Base-by-base conservation (phyloP, 2,888 invertebrate genomes). In the Perdita meconis region DNA sequence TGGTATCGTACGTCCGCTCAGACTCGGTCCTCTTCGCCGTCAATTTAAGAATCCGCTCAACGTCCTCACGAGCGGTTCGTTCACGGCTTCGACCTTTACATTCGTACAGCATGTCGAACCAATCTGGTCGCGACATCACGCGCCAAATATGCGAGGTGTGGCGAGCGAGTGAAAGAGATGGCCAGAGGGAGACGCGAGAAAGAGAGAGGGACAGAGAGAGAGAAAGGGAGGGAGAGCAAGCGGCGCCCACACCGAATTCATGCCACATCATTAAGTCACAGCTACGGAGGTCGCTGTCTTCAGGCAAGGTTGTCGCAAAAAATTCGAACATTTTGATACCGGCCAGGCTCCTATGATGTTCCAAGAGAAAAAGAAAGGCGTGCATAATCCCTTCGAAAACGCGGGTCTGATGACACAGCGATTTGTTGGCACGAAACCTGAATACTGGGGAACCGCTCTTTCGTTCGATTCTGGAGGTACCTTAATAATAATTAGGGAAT, bases 81-180 rank as follows among this genome's bases (percentile, higher is more conserved):
- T 80, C 85, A 85, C 81, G 85, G 80, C 63, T 85, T 50, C 85
- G 85, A 85, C 85, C 85, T 85, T 85, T 85, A 85, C 85, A 85
- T 85, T 85, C 80, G 85, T 85, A 85, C 84, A 83, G 82, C 83
- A 84, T 83, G 85, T 85, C 85, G 86, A 87, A 87, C 83, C 87
- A 85, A 87, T 86, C 87, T 84, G 85, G 85, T 86, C 86, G 86
- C 89, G 89, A 85, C 88, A 90, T 90, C 89, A 89, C 88, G 89
- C 89, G 89, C 89, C 88, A 91, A 91, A 90, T 90, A 91, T 91
- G 90, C 87, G 90, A 91, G 91, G 91, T 89, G 91, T 91, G 90
- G 90, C 90, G 81, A 75, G 81, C 57, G 66, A 65, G 78, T 65
- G 50, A 73, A 34, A 60, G 55, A 64, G 72, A 70, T 63, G 59